Conservation (phyloP, 2,888 invertebrate species). For the Hyles lineata region DNA sequence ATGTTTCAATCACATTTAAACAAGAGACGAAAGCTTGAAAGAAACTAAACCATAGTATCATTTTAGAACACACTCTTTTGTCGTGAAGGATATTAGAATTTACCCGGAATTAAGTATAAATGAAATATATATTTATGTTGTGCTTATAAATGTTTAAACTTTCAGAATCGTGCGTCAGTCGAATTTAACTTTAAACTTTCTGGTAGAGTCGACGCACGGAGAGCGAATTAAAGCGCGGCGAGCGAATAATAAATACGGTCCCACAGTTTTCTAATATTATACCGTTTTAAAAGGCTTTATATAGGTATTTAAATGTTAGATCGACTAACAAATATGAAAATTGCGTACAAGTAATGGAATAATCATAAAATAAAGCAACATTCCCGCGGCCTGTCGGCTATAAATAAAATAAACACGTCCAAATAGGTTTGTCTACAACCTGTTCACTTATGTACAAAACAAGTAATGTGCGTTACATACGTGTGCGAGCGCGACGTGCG, state of each 20-base stretch:
- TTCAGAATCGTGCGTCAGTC: not conserved
- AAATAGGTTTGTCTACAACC: conserved; percentile 5
- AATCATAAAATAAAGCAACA: not conserved
- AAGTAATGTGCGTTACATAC: not conserved
- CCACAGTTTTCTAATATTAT: not conserved
- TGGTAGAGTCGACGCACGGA: not conserved
- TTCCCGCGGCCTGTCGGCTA: not conserved
- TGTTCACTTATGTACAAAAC: not conserved
- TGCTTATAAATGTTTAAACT: not conserved
- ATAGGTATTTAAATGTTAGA: not conserved
- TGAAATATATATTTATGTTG: no score
- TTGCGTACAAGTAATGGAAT: not conserved
- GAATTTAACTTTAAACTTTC: not conserved
- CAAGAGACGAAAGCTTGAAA: no score
- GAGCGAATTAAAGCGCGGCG: not conserved
- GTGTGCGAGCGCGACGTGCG: not conserved
- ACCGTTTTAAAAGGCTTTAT: not conserved
- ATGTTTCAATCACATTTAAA: no score
- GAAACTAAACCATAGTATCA: no score
- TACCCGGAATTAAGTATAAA: not conserved
- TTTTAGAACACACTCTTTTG: no score
- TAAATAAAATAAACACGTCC: conserved; percentile 5
- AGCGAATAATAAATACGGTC: not conserved
- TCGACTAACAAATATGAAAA: not conserved
- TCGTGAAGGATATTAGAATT: not conserved